A percentile compares a stretch with the other conserved stretches of the same genome.
phyloP scores from a whole-genome alignment of 2,113 vertebrate species.

The Alouatta palliata region DNA sequence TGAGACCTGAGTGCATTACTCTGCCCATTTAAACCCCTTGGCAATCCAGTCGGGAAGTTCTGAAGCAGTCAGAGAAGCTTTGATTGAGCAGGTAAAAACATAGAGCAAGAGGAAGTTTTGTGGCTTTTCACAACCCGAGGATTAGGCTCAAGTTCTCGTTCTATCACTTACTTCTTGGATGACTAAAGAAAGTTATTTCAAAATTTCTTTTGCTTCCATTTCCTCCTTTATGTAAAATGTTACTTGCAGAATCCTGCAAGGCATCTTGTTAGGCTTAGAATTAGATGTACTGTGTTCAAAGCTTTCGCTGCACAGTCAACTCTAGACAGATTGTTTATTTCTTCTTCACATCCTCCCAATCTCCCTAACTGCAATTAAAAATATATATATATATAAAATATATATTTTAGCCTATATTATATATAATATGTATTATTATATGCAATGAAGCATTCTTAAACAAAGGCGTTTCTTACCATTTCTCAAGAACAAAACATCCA shows the following conservation, averaged over 20 bases:
- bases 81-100: neutral
- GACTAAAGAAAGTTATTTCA: neutral
- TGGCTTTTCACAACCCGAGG: neutral
- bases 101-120: too few relatives aligned
- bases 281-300: neutral
- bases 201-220: neutral
- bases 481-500: slow-evolving; percentile 34
- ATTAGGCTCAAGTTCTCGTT: neutral
- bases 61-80: neutral
- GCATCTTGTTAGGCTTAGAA: neutral
- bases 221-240: neutral
- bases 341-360: neutral
- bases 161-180: neutral
- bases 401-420: too few relatives aligned
- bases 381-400: neutral
- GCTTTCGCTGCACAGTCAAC: neutral
- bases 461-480: slow-evolving; percentile 24
- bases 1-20: neutral
- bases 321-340: slow-evolving; percentile 33
- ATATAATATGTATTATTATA: neutral
- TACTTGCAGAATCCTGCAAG: neutral
- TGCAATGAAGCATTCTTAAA: slow-evolving; percentile 26
- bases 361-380: neutral
- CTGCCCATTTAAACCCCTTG: neutral
- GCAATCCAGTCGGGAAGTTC: neutral